Evolutionary conservation across 2,888 invertebrate species (phyloP), one percentile per base, ranked within the genome.

Genomic region (Agonopterix alstromeriana): DNA sequence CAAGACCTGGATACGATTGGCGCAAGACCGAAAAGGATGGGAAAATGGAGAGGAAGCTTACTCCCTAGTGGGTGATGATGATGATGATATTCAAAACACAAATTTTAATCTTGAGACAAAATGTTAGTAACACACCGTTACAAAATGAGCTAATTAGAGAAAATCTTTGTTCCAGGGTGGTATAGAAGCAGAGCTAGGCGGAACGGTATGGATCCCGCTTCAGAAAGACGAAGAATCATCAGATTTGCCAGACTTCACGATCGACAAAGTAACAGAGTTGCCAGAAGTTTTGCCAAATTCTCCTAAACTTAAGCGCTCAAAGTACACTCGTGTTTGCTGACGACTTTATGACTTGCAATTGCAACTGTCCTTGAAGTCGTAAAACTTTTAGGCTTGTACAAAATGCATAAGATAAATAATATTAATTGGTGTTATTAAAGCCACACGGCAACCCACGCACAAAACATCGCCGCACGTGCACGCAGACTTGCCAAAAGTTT

Each of bases 171-270:
- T 69, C 3, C 67, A 91, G 91, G 96, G 96, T 53, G 96, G 94
- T 35, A 92, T 92, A 63, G 90, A 93, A 73, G 95, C 95, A 36
- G 92, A 93, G 59, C 75, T 95, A 52, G 94, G 93, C 10, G 94
- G 93, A 36, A 95, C 95, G 0, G 93, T 96, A 12, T 96, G 95
- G 96, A 90, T 95, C 58, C 94, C 95, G 35, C 77, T 93, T 42
- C 82, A 83, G 49, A 83, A 84, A 47, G 87, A 90, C 51, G 85
- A 87, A 58, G 81, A 82, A 60, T 69, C 81, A 35, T 87, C 88
- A 0, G 83, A 85, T 51, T 82, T 90, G 53, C 94, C 94, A 0
- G 92, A 93, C 74, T 92, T 91, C 69, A 92, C 91, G 5, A 91
- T 94, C 53, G 89, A 91, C 57, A 90, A 91, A 55, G 91, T 94